Evolutionary conservation across 1,140 invertebrate genomes (phyloP).

Genomic region (Solenopsis fugax): DNA sequence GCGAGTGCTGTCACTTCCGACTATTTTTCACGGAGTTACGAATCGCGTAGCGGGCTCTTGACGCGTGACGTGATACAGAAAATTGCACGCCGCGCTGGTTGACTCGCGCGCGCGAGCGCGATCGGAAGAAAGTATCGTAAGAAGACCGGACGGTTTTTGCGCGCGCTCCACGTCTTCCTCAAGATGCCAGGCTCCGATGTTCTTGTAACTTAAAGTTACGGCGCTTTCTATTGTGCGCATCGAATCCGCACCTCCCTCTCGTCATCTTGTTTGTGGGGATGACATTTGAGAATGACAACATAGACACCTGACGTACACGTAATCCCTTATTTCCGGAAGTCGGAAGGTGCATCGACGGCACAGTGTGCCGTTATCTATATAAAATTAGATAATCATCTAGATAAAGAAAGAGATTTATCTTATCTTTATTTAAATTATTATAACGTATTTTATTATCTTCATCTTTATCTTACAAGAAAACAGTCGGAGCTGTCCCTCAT

Average conservation of each 20-base stretch:
- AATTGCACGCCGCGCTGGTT: constrained; percentile 30
- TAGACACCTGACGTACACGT: constrained; percentile 13
- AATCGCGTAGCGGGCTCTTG: constrained; percentile 12
- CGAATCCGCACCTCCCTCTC: background rate
- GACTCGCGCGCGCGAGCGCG: background rate
- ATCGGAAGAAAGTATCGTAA: constrained; percentile 53
- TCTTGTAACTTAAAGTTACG: constrained; percentile 25
- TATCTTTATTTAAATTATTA: no score
- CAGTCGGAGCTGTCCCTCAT: no score
- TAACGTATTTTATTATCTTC: no score
- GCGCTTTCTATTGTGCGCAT: constrained; percentile 30
- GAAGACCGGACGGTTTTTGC: constrained; percentile 21
- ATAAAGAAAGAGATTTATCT: no score
- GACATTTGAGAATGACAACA: constrained; percentile 18
- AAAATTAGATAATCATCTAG: no score
- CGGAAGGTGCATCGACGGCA: no score
- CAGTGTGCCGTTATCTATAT: no score
- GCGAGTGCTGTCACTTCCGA: constrained; percentile 37
- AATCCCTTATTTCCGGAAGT: background rate
- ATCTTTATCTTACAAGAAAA: no score
- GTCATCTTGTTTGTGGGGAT: background rate
- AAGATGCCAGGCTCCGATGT: background rate
- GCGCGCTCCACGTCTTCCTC: background rate
- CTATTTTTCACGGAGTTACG: constrained; percentile 46
- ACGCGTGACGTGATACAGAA: constrained; percentile 45